These are phyloP conservation scores for Scortum barcoo DNA, from an alignment of 2,113 vertebrate genomes.

Conservation along the genomic window DNA sequence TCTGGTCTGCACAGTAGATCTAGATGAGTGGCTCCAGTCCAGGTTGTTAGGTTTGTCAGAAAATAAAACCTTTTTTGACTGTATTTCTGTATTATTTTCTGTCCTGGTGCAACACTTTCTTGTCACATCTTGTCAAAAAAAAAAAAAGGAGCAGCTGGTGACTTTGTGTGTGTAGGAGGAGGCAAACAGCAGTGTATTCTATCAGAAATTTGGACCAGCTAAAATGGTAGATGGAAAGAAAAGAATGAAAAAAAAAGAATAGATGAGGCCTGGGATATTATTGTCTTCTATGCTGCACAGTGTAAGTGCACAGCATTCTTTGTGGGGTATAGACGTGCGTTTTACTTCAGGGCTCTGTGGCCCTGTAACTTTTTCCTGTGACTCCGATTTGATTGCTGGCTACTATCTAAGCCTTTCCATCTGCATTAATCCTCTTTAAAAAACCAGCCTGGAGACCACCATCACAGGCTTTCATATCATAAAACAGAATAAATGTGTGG, in stretches of 20 bases:
- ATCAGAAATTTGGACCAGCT: slow-evolving; percentile 16
- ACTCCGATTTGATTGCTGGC: slow-evolving; percentile 32
- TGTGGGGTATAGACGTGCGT: slow-evolving; percentile 3
- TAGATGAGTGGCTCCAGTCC: not conserved
- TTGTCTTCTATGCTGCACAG: slow-evolving; percentile 1
- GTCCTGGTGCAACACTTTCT: not conserved
- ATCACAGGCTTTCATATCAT: not conserved
- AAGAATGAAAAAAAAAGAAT: not conserved
- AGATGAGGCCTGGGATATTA: not conserved
- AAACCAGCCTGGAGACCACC: not conserved
- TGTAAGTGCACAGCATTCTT: not conserved
- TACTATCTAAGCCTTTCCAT: slow-evolving; percentile 13
- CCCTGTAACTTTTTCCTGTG: slow-evolving; percentile 16
- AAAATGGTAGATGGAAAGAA: not conserved
- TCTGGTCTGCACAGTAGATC: not conserved
- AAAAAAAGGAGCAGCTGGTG: slow-evolving; percentile 44
- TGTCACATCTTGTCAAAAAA: no score
- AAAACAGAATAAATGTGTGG: slow-evolving; percentile 1
- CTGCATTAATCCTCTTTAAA: slow-evolving; percentile 20
- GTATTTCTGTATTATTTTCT: slow-evolving; percentile 21
- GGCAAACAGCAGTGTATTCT: not conserved
- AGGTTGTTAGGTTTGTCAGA: not conserved
- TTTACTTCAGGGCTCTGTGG: slow-evolving; percentile 22
- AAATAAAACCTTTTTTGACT: not conserved
- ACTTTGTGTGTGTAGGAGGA: slow-evolving; percentile 41